These are phyloP conservation scores for Pyrochroa serraticornis DNA, from an alignment of 2,888 invertebrate species.

Conservation along the genomic window DNA sequence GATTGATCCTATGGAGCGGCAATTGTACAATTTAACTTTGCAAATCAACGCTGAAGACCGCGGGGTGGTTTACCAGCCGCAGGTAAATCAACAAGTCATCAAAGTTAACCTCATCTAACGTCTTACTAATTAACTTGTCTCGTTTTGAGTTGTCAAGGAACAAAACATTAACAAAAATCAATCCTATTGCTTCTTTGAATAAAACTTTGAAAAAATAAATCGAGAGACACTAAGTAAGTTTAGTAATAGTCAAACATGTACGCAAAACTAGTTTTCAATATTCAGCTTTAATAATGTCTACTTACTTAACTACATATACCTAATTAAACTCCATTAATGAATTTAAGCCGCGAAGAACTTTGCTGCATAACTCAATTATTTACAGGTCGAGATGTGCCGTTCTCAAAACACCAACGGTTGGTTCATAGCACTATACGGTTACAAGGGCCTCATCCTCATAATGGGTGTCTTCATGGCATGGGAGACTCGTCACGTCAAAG, in stretches of 20 bases:
- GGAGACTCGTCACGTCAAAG: slow-evolving; percentile 92
- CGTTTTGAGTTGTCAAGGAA: no score
- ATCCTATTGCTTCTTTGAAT: no score
- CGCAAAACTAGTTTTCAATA: no score
- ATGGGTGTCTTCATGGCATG: slow-evolving; percentile 96
- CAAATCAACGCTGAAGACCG: slow-evolving; percentile 78
- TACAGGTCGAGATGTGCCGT: slow-evolving; percentile 86
- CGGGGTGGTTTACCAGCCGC: slow-evolving; percentile 85
- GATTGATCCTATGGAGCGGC: slow-evolving; percentile 86
- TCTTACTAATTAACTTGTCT: background rate
- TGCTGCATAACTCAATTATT: slow-evolving; percentile 31
- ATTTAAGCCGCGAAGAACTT: no score
- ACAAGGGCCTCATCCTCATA: slow-evolving; percentile 85
- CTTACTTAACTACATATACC: no score
- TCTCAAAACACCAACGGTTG: slow-evolving; percentile 88
- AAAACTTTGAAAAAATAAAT: no score
- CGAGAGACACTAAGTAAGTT: no score
- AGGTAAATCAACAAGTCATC: slow-evolving; percentile 62
- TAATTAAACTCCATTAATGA: no score
- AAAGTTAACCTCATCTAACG: background rate
- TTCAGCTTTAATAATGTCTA: no score
- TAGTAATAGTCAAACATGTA: no score
- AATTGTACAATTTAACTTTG: slow-evolving; percentile 80
- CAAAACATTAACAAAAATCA: no score
- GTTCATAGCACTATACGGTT: slow-evolving; percentile 88